These are phyloP conservation scores for Palloptera scutellata DNA, from an alignment of 2,888 invertebrate genomes.

Conservation along the genomic window DNA sequence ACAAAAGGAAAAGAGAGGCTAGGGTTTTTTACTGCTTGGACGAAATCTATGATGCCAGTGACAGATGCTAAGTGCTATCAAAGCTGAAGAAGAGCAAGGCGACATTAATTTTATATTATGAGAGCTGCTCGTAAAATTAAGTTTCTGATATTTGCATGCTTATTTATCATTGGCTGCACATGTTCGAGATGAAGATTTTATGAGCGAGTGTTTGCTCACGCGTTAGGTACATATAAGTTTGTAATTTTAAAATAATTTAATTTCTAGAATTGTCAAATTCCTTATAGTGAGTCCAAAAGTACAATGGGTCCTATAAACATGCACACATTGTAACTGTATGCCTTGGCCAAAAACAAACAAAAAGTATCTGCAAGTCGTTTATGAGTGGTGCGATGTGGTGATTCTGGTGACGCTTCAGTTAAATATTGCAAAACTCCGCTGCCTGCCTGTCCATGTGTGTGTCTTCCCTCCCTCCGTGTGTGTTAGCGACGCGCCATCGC, in stretches of 20 bases:
- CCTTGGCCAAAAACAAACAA: slow-evolving; percentile 22
- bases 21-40: neutral
- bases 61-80: neutral
- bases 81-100: slow-evolving; percentile 9
- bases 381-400: slow-evolving; percentile 28
- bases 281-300: slow-evolving; percentile 49
- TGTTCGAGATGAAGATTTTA: neutral
- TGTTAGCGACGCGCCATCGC: slow-evolving; percentile 22
- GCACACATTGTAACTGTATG: neutral
- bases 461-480: slow-evolving; percentile 19
- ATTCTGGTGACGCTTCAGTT: slow-evolving; percentile 23
- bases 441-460: slow-evolving; percentile 15
- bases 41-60: neutral
- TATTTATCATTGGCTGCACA: too few species aligned
- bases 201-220: slow-evolving; percentile 6
- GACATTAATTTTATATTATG: neutral
- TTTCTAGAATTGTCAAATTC: slow-evolving; percentile 58
- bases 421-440: slow-evolving; percentile 18
- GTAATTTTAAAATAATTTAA: slow-evolving; percentile 42
- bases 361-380: slow-evolving; percentile 18
- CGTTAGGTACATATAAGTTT: slow-evolving; percentile 38
- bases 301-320: slow-evolving; percentile 28
- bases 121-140: neutral
- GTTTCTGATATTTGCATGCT: neutral
- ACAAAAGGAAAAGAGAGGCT: neutral